Percentiles rank a stretch among this genome's conserved stretches.
Conservation (phyloP, 2,797 vertebrate genomes). For the Sciurus carolinensis region DNA sequence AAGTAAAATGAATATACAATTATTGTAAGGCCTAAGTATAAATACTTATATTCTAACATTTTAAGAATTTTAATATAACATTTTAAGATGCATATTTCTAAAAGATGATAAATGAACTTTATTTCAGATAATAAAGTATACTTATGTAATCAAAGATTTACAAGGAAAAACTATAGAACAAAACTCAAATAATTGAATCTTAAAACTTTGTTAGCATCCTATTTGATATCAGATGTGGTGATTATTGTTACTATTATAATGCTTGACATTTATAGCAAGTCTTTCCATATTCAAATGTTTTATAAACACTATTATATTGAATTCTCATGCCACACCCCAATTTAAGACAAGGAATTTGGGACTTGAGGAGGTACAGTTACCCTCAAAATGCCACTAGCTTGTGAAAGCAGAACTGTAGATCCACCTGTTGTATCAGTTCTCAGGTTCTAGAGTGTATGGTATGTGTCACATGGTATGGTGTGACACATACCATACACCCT, state of each 20-base stretch:
- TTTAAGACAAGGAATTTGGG: conserved; percentile 54
- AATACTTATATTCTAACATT: conserved; percentile 20
- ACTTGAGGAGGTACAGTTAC: neutral
- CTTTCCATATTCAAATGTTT: conserved; percentile 47
- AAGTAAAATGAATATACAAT: conserved; percentile 15
- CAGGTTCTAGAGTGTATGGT: neutral
- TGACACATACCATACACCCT: neutral
- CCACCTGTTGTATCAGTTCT: neutral
- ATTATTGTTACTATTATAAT: neutral
- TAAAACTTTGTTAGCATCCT: conserved; percentile 36
- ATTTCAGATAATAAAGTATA: conserved; percentile 34
- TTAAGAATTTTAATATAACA: neutral
- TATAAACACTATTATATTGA: conserved; percentile 23
- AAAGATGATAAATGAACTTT: conserved; percentile 17
- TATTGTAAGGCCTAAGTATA: conserved; percentile 32
- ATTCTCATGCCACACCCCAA: conserved; percentile 57
- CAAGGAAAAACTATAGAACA: conserved; percentile 53
- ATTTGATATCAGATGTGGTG: neutral
- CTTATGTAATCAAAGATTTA: conserved; percentile 52
- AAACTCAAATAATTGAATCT: conserved; percentile 52
- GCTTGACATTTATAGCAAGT: neutral
- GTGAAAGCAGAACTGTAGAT: conserved; percentile 34
- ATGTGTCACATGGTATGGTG: too few relatives aligned
- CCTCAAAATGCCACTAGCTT: conserved; percentile 48
- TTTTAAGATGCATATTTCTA: conserved; percentile 31